Evolutionary conservation across 2,888 invertebrate genomes (phyloP), one percentile per base, ranked within the genome.

Genomic region (Boloria euphrosyne): DNA sequence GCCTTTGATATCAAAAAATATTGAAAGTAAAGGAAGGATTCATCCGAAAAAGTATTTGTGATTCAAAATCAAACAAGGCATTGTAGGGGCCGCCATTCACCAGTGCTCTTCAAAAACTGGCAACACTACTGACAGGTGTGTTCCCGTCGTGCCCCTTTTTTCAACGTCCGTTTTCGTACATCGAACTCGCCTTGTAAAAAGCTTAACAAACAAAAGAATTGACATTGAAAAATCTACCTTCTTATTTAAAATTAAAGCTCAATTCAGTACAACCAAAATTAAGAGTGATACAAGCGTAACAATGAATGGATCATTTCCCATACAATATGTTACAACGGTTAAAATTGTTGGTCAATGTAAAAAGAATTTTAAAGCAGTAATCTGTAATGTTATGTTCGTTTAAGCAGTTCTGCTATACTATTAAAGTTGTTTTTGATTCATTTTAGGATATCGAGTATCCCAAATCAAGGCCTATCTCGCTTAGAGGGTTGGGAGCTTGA

Each of bases 121-220:
- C 89, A 90, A 90, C 89, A 87, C 87, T 81, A 84, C 85, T 88
- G 91, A 90, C 92, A 92, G 91, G 92, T 91, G 91, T 86, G 90
- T 90, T 90, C 90, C 89, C 86, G 87, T 83, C 89, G 89, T 88
- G 89, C 88, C 90, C 89, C 89, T 90, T 90, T 91, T 90, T 90
- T 90, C 83, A 88, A 90, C 91, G 92, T 92, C 91, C 91, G 89
- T 90, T 89, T 59, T 86, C 83, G 82, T 79, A 77, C 75, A 74
- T 76, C 76, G 71, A 73, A 72, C 63, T 62, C 68, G 65, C 31
- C 66, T 72, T 71, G 69, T 75, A 80, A 83, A 77, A 72, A 76
- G 65, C 78, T 53, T 75, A 83, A 78, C 71, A 71, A 67, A 72
- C 75, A 50, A 10, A 51, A 61, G 54, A 59, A 44, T 46, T 38